These are phyloP conservation scores for Drosophila takahashii DNA, from an alignment of 1,140 invertebrate species.

Conservation along the genomic window DNA sequence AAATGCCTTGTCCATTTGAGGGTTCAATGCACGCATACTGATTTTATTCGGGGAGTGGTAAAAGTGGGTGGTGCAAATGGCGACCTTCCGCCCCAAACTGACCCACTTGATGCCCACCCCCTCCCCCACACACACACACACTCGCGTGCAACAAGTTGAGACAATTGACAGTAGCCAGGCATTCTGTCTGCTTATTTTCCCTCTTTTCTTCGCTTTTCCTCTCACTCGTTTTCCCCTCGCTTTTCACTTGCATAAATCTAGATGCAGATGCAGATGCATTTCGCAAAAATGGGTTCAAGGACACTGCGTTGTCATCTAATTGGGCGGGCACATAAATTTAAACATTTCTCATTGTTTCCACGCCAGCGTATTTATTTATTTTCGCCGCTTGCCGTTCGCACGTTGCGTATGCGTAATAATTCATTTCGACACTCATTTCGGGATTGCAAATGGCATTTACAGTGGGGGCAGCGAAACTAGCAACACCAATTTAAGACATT, in stretches of 20 bases:
- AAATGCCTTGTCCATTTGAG: constrained; percentile 23
- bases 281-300: constrained; percentile 38
- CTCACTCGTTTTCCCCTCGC: not conserved
- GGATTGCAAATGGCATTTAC: not conserved
- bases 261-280: constrained; percentile 21
- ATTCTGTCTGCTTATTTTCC: constrained; percentile 13
- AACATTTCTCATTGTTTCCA: constrained; percentile 25
- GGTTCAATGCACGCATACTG: constrained; percentile 38
- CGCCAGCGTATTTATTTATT: constrained; percentile 40
- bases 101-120: constrained; percentile 14
- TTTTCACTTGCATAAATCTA: constrained; percentile 13
- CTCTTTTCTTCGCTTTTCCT: not conserved
- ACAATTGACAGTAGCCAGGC: constrained; percentile 33
- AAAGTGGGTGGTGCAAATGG: not conserved
- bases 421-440: constrained; percentile 20
- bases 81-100: constrained; percentile 32
- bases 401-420: constrained; percentile 72
- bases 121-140: not conserved
- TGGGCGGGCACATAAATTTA: constrained; percentile 43
- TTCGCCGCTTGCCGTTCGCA: constrained; percentile 29
- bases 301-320: constrained; percentile 42
- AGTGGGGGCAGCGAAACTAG: not conserved
- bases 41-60: not conserved
- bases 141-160: constrained; percentile 40
- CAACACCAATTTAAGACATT: not conserved